Evolutionary conservation across 2,113 vertebrate genomes (phyloP), one percentile per base, ranked within the genome.

Genomic region (Leptobrachium leishanense): DNA sequence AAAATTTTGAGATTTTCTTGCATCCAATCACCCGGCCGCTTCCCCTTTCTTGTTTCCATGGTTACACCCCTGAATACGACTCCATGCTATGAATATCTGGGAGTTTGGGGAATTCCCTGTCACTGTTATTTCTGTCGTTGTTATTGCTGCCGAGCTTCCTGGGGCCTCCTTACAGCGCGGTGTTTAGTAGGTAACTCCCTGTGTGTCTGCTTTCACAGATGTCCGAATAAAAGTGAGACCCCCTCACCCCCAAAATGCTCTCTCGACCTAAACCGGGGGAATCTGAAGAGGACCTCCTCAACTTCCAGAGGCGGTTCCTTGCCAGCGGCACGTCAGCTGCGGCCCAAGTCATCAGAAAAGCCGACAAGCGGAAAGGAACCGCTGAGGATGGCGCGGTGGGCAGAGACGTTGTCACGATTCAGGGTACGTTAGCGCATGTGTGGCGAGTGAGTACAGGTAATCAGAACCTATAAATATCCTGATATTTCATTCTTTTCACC

Each of bases 241-340:
- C 20, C 20, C 20, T 31, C 20, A 31, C 1, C 20, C 20, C 20
- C 71, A 68, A 43, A 82, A 99, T 99, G 96, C 78, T 98, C 84
- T 93, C 89, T 0, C 95, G 97, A 82, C 97, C 97, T 2, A 96
- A 95, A 81, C 93, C 95, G 12, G 92, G 94, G 1, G 98, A 98
- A 85, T 97, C 94, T 0, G 97, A 99, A 88, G 92, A 87, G 2
- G 98, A 99, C 84, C 87, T 99, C 77, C 88, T 99, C 13, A 92
- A 69, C 53, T 96, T 97, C 81, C 97, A 98, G 85, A 88, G 92
- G 78, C 86, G 90, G 79, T 98, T 99, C 84, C 88, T 98, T 66
- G 87, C 91, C 73, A 88, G 95, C 8, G 89, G 94, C 1, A 85
- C 89, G 40, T 86, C 84, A 3, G 91, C 95, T 2, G 92, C 94